Conservation (phyloP, 1,140 invertebrate species). For the Solen grandis region DNA sequence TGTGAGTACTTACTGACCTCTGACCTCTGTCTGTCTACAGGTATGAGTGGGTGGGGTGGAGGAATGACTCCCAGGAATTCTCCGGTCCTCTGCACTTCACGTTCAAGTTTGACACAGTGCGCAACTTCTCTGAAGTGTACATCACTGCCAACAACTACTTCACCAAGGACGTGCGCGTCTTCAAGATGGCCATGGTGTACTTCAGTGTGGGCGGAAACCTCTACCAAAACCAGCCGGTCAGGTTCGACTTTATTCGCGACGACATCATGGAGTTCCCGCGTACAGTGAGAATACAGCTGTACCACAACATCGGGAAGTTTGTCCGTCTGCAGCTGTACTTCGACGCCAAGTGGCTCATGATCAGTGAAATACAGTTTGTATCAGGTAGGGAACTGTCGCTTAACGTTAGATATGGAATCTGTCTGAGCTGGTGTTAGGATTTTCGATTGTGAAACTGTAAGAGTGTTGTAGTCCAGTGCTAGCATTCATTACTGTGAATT, state of each 20-base stretch:
- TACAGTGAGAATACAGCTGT: slow-evolving; percentile 91
- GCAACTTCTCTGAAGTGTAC: slow-evolving; percentile 92
- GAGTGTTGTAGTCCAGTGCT: no score
- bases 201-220: slow-evolving; percentile 90
- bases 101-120: slow-evolving; percentile 93
- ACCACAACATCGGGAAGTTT: slow-evolving; percentile 91
- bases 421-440: no score
- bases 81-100: slow-evolving; percentile 76
- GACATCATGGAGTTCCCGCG: slow-evolving; percentile 90
- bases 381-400: slow-evolving; percentile 77
- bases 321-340: slow-evolving; percentile 91
- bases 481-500: no score
- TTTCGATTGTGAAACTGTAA: no score
- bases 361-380: slow-evolving; percentile 88
- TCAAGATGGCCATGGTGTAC: slow-evolving; percentile 85
- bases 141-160: slow-evolving; percentile 90
- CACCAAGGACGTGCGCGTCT: slow-evolving; percentile 86
- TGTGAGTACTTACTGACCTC: no score
- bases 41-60: slow-evolving; percentile 95
- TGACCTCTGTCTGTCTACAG: no score
- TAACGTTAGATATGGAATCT: no score
- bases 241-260: slow-evolving; percentile 88
- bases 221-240: slow-evolving; percentile 88
- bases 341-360: slow-evolving; percentile 92
- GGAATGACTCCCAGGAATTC: slow-evolving; percentile 87